phyloP scores from a whole-genome alignment of 2,888 invertebrate genomes.

The Amphimallon solstitiale region DNA sequence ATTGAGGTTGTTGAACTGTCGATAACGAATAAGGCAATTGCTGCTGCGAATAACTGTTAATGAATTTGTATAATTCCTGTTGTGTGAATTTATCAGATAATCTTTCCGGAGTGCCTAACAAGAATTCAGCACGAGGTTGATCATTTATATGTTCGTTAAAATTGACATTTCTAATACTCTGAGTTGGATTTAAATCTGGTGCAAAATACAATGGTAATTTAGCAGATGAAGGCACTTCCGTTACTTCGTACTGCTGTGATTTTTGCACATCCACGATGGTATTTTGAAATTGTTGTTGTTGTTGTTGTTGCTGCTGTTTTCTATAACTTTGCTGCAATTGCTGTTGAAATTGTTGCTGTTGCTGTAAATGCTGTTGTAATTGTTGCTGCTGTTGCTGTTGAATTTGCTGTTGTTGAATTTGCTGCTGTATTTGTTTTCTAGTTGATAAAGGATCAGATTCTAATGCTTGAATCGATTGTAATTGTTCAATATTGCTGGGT shows the following conservation, averaged over 20 bases:
- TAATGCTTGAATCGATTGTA: constrained; percentile 36
- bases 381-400: constrained; percentile 41
- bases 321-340: constrained; percentile 52
- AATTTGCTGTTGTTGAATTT: constrained; percentile 40
- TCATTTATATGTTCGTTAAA: constrained; percentile 50
- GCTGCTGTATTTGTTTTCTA: constrained; percentile 13
- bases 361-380: constrained; percentile 44
- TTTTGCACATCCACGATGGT: constrained; percentile 44
- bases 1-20: constrained; percentile 43
- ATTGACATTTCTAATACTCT: constrained; percentile 48
- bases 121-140: constrained; percentile 37
- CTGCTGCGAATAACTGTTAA: constrained; percentile 40
- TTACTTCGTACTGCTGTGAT: constrained; percentile 66
- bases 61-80: constrained; percentile 59
- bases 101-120: constrained; percentile 27
- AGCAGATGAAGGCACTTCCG: constrained; percentile 63
- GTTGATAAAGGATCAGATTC: background rate
- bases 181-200: constrained; percentile 65
- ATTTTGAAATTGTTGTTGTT: constrained; percentile 52
- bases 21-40: constrained; percentile 34
- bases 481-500: constrained; percentile 65
- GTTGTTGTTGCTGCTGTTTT: constrained; percentile 43
- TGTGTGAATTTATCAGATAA: constrained; percentile 47
- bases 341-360: constrained; percentile 50
- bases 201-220: constrained; percentile 64